Base-by-base conservation (phyloP, 2,797 vertebrate species). In the Tenualosa ilisha region DNA sequence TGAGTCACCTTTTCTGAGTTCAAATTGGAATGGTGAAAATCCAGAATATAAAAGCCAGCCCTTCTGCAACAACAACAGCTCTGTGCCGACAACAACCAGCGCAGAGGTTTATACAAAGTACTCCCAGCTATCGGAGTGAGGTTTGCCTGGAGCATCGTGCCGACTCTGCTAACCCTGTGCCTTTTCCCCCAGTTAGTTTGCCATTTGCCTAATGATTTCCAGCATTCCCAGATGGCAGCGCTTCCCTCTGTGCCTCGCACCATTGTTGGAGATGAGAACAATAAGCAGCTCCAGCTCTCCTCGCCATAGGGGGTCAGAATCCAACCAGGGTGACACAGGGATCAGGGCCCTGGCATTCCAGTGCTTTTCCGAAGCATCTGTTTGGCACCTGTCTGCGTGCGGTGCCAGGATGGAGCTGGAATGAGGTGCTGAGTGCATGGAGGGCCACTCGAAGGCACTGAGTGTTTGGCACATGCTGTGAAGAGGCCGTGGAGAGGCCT, bases 261-360 rank as follows among this genome's bases (percentile, higher is more conserved):
- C 79, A 54, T 89, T 88, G 83, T 86, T 82, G 84, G 46, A 82
- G 56, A 83, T 49, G 83, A 81, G 63, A 86, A 84, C 83, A 86
- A 87, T 84, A 59, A 81, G 61, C 63, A 6, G 49, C 82, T 46
- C 61, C 83, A 86, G 26, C 84, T 86, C 84, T 86, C 68, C n/a
- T n/a, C 59, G 84, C 81, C 26, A 17, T 43, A 81, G 86, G 84
- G 86, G 84, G 84, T 49, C 61, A 26, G 56, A 72, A 85, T 85
- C 84, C 50, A 81, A 86, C 68, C 50, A 51, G 37, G 59, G 59
- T 50, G 46, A 82, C 56, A 82, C 46, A 65, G 50, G 12, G 53
- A 83, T 88, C 8, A 79, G 75, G 81, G 37, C 84, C 87, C 8
- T 26, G 63, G 84, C 82, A 65, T 87, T 87, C 61, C 79, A 85